Base-by-base conservation (phyloP, 2,797 vertebrate genomes). In the Telmatherina bonti region DNA sequence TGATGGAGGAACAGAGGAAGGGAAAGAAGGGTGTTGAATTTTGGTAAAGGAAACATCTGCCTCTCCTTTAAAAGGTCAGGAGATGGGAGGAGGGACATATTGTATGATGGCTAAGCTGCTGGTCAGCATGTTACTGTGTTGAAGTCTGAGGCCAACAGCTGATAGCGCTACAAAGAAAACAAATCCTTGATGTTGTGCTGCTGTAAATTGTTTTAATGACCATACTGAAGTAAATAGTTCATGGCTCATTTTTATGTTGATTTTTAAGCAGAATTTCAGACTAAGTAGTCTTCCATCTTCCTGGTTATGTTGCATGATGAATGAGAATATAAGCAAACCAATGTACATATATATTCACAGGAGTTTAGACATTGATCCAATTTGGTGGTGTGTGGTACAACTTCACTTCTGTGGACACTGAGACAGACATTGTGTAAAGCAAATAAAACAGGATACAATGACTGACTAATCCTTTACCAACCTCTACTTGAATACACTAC, bases 31-130 rank as follows among this genome's bases (percentile, higher is more conserved):
- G 64, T 68, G 65, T 70, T 31, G 55, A 43, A 35, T 59, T 54
- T 74, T 69, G 65, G 58, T 59, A 81, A 77, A 87, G 88, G 88
- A 91, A 92, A 89, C 89, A 90, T 89, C 89, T 87, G 88, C 74
- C 72, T 83, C 72, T 78, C 70, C 76, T 76, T 81, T 78, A 76
- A 57, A 71, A 18, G 26, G 68, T 79, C 68, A 73, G 68, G 49
- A n/a, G 57, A 75, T 62, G 62, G 74, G 51, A 83, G 76, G 77
- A 84, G 72, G 76, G 64, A 62, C 51, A 6, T 12, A 51, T n/a
- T 3, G 12, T 9, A 24, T 24, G 47, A 27, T 13, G 57, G 67
- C 43, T 41, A 54, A 71, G 49, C 59, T 38, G 16, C 15, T 33
- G 24, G 7, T 59, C 11, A 60, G 35, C 9, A 15, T 49, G 79